Evolutionary conservation across 2,797 vertebrate species (phyloP).

Genomic region (Gallinago stenura): DNA sequence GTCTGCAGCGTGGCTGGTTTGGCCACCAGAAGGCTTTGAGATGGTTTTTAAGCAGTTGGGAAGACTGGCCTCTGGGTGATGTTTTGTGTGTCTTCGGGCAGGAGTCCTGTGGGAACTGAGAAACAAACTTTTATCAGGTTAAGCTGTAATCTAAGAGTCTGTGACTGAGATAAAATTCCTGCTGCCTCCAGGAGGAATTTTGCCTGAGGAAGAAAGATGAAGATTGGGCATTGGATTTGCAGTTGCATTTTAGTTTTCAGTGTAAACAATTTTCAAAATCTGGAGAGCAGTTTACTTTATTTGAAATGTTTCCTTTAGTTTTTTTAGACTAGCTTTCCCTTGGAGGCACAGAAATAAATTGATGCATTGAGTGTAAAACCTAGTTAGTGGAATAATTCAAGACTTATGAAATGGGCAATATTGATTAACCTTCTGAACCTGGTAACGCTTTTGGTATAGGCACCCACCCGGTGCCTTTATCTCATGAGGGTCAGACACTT

Average conservation of each 20-base stretch:
- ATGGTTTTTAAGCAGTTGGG: background rate
- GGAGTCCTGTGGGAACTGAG: background rate
- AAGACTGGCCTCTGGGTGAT: background rate
- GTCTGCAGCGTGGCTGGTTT: accelerated
- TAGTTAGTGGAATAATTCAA: background rate
- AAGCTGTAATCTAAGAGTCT: background rate
- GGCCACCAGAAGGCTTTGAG: background rate
- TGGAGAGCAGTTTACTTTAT: background rate
- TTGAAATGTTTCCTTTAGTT: background rate
- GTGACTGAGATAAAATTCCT: background rate
- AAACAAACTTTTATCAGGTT: background rate
- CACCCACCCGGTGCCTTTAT: background rate
- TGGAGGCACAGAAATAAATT: background rate
- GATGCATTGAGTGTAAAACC: slow-evolving; percentile 14
- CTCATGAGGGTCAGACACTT: background rate
- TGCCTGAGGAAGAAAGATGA: background rate
- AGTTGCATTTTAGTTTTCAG: slow-evolving; percentile 2
- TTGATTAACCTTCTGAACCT: slow-evolving; percentile 17
- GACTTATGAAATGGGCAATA: background rate
- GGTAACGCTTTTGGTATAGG: background rate
- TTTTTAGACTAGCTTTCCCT: background rate
- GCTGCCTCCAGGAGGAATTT: slow-evolving; percentile 1
- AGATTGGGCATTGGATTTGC: background rate
- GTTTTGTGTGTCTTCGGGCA: background rate
- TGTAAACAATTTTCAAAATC: slow-evolving; percentile 9